Conservation (phyloP, 2,113 vertebrate genomes). For the Pedetes capensis region DNA sequence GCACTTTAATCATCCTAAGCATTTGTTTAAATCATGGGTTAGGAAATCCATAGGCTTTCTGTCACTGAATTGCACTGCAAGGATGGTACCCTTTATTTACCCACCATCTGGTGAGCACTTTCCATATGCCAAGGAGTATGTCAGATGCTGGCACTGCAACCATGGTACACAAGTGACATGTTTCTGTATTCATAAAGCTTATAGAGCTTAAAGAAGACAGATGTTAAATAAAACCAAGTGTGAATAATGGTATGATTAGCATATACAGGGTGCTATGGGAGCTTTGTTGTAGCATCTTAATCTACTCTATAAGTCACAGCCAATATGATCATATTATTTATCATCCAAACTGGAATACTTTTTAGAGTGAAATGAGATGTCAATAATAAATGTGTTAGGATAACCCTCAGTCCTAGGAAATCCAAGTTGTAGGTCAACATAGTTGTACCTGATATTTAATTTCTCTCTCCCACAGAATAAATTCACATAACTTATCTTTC, state of each 20-base stretch:
- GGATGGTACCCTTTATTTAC: background rate
- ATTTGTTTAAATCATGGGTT: background rate
- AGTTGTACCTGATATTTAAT: background rate
- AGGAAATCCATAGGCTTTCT: background rate
- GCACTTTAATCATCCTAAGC: background rate
- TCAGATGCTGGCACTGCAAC: background rate
- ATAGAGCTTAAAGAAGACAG: background rate
- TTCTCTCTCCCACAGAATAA: background rate
- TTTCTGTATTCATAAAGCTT: background rate
- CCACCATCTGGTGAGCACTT: background rate
- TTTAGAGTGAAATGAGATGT: background rate
- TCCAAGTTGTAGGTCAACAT: background rate
- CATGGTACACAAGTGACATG: background rate
- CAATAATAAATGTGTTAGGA: background rate
- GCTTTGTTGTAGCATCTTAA: background rate
- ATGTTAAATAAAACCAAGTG: background rate
- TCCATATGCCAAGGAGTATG: background rate
- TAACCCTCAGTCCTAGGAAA: background rate
- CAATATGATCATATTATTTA: background rate
- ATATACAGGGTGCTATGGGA: background rate
- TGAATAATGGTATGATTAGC: background rate
- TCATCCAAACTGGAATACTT: background rate
- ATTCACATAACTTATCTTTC: background rate
- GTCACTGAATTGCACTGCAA: background rate
- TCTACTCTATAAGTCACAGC: background rate